Evolutionary conservation across 2,113 vertebrate genomes (phyloP).

Genomic region (Otolemur garnettii): DNA sequence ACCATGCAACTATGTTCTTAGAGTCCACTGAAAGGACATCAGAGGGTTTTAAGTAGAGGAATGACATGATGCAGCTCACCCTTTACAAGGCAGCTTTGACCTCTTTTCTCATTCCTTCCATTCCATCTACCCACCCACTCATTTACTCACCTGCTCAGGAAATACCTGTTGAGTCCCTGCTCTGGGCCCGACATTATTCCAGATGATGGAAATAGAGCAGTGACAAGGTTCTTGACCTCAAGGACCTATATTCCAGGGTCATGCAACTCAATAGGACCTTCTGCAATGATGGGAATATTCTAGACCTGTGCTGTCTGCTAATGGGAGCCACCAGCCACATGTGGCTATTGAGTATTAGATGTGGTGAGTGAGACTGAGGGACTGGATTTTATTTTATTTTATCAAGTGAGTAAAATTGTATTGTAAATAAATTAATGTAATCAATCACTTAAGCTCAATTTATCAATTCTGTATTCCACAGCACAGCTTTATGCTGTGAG

Average conservation of each 20-base stretch:
- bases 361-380: background rate
- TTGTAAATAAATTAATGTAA: background rate
- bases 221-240: background rate
- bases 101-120: background rate
- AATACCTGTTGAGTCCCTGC: background rate
- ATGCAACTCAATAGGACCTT: background rate
- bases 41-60: background rate
- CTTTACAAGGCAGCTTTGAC: background rate
- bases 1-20: background rate
- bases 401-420: background rate
- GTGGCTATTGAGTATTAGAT: background rate
- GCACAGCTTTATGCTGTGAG: rapidly evolving
- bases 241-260: background rate
- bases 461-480: background rate
- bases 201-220: background rate
- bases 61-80: background rate
- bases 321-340: rapidly evolving
- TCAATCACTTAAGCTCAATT: background rate
- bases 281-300: background rate
- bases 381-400: background rate
- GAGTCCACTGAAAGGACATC: background rate
- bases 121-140: background rate
- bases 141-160: background rate
- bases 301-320: rapidly evolving
- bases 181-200: background rate